Base-by-base conservation (phyloP, 2,888 invertebrate genomes). In the Lottia gigantea region DNA sequence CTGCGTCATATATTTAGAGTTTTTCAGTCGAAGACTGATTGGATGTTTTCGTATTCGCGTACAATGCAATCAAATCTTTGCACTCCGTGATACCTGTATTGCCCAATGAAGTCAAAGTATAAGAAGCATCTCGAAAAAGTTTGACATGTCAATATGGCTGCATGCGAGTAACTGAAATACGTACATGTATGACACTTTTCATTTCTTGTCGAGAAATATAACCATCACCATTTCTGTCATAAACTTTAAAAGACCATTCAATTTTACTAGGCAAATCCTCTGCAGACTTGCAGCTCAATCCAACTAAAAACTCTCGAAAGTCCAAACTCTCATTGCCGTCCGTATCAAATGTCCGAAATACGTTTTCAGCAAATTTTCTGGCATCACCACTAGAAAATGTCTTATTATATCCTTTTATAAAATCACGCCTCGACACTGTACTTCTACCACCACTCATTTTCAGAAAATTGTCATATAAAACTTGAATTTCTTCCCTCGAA, bases 221-320 rank as follows among this genome's bases (percentile, higher is more conserved):
- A 64, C 97, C 97, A 89, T 98, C 97, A 71, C 97, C 96, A 89
- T 97, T 97, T 77, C 98, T 92, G 89, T 97, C 97, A 90, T 97
- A 97, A 97, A 97, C 97, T 81, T 95, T 95, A 91, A 97, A 97
- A 69, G 97, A 97, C 97, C 97, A 97, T 90, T 95, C 95, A 68
- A 98, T 91, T 88, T 97, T 98, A 90, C 97, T 96, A 89, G 97
- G 97, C 83, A 98, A 91, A 89, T 96, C 96, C 68, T 97, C 97
- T 79, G 97, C 92, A n/a, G 97, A 96, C 64, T 97, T 98, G 75
- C 97, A 96, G 85, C 96, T 96, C 74, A 97, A 92, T 14, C 97
- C 97, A 90, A 97, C 97, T 63, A 97, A 91, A 89, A 97, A 97
- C 81, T 97, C 97, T 85, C 97, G 93, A 90, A 97, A 97, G 90